Conservation (phyloP, 2,888 invertebrate species). For the Notodonta dromedarius region DNA sequence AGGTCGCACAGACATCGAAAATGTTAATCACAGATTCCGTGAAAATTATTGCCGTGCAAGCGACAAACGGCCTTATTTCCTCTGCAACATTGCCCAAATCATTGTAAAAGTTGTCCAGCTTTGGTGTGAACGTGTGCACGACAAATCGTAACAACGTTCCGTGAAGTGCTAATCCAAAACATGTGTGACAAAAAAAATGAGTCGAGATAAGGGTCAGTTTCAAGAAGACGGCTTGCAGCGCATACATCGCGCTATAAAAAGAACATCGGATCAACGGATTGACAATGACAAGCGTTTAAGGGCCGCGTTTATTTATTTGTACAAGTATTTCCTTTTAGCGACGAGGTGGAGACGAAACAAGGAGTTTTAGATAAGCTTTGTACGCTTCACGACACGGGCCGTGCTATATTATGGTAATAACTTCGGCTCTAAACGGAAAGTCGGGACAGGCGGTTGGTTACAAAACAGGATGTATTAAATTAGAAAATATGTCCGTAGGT, state of each 20-base stretch:
- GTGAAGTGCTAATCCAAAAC: constrained; percentile 82
- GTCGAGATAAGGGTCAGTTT: constrained; percentile 79
- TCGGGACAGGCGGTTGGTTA: constrained; percentile 54
- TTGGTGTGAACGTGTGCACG: constrained; percentile 38
- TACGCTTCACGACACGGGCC: constrained; percentile 56
- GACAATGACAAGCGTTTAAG: constrained; percentile 83
- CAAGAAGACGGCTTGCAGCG: constrained; percentile 71
- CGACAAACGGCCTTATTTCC: constrained; percentile 36
- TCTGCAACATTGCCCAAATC: constrained; percentile 37
- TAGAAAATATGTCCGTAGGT: constrained; percentile 56
- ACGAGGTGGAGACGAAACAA: constrained; percentile 72
- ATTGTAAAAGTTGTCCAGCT: constrained; percentile 28
- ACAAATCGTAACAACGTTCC: constrained; percentile 68
- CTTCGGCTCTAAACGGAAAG: constrained; percentile 60
- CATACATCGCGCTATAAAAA: constrained; percentile 75
- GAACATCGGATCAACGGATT: constrained; percentile 73
- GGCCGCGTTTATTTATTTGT: constrained; percentile 78
- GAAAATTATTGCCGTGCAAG: constrained; percentile 30
- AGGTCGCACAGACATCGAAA: constrained; percentile 61
- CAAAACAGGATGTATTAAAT: constrained; percentile 70
- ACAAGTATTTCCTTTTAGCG: constrained; percentile 83
- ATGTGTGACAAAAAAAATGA: constrained; percentile 77
- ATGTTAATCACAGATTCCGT: constrained; percentile 27
- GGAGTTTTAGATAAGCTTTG: constrained; percentile 78
- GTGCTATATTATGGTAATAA: constrained; percentile 74